Conservation (phyloP, 2,113 vertebrate genomes). For the Cephalopholis sonnerati region DNA sequence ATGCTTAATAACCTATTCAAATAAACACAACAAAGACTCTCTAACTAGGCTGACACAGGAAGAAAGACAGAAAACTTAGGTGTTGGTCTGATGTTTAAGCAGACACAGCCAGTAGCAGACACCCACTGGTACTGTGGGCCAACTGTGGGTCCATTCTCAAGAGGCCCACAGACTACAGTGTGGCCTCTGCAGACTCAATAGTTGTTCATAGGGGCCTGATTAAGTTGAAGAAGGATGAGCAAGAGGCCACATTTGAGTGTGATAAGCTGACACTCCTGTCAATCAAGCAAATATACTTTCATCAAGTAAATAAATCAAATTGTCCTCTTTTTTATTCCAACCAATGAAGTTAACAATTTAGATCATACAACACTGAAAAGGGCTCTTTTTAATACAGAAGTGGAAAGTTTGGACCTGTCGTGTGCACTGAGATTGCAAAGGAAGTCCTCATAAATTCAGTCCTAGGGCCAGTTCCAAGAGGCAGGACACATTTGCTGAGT, state of each 20-base stretch:
- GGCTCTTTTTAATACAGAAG: not conserved
- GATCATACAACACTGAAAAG: not conserved
- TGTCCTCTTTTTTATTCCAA: not conserved
- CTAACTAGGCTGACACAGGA: constrained; percentile 29
- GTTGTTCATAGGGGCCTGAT: constrained; percentile 30
- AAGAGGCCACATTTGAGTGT: not conserved
- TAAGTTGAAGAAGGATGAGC: not conserved
- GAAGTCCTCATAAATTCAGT: not conserved
- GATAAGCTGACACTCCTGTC: not conserved
- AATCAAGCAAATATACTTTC: not conserved
- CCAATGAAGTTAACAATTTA: not conserved
- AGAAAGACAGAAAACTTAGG: constrained; percentile 46
- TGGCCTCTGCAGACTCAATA: constrained; percentile 8
- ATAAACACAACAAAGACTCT: constrained; percentile 63
- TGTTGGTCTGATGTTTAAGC: constrained; percentile 43
- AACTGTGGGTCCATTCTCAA: constrained; percentile 24
- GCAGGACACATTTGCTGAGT: not conserved
- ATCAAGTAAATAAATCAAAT: not conserved
- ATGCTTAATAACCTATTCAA: constrained; percentile 71
- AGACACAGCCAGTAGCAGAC: constrained; percentile 46
- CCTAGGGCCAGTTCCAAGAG: not conserved
- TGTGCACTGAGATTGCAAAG: not conserved
- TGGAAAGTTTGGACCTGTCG: not conserved
- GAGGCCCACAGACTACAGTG: not conserved
- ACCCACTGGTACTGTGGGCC: constrained; percentile 39